Base-by-base conservation (phyloP, 1,140 invertebrate species). In the Drosophila arawakana region DNA sequence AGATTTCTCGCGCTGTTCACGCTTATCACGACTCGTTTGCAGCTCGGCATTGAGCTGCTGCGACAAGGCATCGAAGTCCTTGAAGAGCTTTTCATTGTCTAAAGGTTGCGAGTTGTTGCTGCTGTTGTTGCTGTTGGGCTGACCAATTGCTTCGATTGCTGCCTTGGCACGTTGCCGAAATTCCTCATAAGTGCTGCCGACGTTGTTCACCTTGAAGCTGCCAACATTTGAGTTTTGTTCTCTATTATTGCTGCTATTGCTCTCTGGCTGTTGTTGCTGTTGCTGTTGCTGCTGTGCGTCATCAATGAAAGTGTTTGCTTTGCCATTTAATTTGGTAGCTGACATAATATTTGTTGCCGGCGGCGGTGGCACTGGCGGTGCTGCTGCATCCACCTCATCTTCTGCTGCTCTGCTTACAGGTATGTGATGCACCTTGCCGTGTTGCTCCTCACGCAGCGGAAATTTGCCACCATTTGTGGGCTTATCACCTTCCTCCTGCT, bases 141-240 rank as follows among this genome's bases (percentile, higher is more conserved):
- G 44, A 65, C 60, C 73, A 57, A 76, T 70, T 46, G 80, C 78
- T 58, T 73, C 85, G 30, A 89, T 79, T 8, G 89, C 80, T 61
- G 78, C 91, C 58, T 92, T 92, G 91, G 91, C 91, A 90, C 83
- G 89, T 78, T 92, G 91, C 91, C 91, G 70, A 92, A 89, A 92
- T 92, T 92, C 91, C 70, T 92, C 91, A 77, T 92, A 92, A 73
- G 86, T 79, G 73, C 58, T 69, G 73, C 57, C 65, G 57, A 58
- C 57, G 37, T 46, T 59, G 65, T 62, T 78, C 58, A 74, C 65
- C 60, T 73, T 63, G 73, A 61, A 10, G 5, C 13, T 49, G 50
- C 6, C 34, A 52, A 25, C 30, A 44, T 43, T 46, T 49, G 58
- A 49, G 47, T 57, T 59, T 52, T 58, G 41, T 49, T 65, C 59